Evolutionary conservation across 2,888 invertebrate species (phyloP).

Genomic region (Horisme vitalbata): DNA sequence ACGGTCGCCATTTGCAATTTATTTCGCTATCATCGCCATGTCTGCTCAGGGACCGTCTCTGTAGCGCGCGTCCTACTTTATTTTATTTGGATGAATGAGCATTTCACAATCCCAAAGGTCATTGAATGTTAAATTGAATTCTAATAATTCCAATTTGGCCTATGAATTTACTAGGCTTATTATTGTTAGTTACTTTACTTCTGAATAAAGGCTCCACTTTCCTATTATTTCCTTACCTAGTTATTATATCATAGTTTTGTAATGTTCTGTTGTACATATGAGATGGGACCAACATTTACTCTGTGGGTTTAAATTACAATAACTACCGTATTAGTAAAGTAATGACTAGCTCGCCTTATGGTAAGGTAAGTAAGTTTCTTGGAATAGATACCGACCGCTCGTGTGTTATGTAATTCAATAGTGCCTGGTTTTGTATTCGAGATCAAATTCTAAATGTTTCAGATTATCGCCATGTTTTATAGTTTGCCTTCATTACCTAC

Average conservation of each 20-base stretch:
- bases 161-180: too few relatives aligned
- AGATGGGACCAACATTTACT: neutral
- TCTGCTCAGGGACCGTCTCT: constrained; percentile 41
- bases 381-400: constrained; percentile 10
- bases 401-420: constrained; percentile 19
- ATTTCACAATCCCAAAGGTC: constrained; percentile 25
- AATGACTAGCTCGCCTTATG: constrained; percentile 4
- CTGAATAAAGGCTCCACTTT: too few relatives aligned
- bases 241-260: neutral
- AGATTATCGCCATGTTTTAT: constrained; percentile 7
- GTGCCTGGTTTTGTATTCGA: constrained; percentile 12
- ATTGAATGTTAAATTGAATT: constrained; percentile 27
- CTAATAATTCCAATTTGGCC: constrained; percentile 8
- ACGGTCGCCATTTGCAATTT: constrained; percentile 54
- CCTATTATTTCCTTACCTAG: too few relatives aligned
- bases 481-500: neutral
- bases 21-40: constrained; percentile 46
- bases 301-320: neutral
- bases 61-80: constrained; percentile 39
- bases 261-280: neutral
- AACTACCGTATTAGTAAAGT: constrained; percentile 3
- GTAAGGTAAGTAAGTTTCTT: constrained; percentile 21
- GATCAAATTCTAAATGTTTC: constrained; percentile 13
- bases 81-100: constrained; percentile 42
- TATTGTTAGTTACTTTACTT: too few relatives aligned